Conservation (phyloP, 2,888 invertebrate species). For the Strigamia maritima region DNA sequence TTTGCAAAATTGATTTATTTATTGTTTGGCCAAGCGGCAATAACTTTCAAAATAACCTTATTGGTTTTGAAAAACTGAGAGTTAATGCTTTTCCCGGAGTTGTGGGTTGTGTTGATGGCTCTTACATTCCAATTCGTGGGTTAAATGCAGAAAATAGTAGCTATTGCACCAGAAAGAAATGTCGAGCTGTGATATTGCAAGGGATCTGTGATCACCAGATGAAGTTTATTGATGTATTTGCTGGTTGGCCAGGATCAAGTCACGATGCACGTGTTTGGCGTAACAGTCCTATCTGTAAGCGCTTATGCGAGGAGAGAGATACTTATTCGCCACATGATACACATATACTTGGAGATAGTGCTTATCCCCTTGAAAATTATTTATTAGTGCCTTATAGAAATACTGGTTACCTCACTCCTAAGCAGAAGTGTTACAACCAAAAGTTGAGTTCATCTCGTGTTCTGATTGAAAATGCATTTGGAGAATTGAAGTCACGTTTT, state of each 20-base stretch:
- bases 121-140: constrained; percentile 21
- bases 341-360: constrained; percentile 47
- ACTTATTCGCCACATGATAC: background rate
- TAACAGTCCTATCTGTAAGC: background rate
- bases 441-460: constrained; percentile 46
- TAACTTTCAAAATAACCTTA: background rate
- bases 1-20: no score
- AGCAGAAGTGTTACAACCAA: constrained; percentile 46
- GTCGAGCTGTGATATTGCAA: background rate
- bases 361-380: constrained; percentile 46
- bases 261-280: constrained; percentile 32
- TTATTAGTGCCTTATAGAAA: constrained; percentile 47
- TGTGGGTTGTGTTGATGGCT: constrained; percentile 26
- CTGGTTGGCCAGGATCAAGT: constrained; percentile 30
- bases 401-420: constrained; percentile 46
- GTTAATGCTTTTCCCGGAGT: background rate
- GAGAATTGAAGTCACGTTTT: constrained; percentile 44
- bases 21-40: no score
- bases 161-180: constrained; percentile 15
- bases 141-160: background rate
- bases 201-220: background rate
- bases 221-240: constrained; percentile 26
- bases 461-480: constrained; percentile 49
- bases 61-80: background rate
- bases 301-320: background rate